phyloP scores from a whole-genome alignment of 2,888 invertebrate species.

The Sphaerophoria rueppellii region DNA sequence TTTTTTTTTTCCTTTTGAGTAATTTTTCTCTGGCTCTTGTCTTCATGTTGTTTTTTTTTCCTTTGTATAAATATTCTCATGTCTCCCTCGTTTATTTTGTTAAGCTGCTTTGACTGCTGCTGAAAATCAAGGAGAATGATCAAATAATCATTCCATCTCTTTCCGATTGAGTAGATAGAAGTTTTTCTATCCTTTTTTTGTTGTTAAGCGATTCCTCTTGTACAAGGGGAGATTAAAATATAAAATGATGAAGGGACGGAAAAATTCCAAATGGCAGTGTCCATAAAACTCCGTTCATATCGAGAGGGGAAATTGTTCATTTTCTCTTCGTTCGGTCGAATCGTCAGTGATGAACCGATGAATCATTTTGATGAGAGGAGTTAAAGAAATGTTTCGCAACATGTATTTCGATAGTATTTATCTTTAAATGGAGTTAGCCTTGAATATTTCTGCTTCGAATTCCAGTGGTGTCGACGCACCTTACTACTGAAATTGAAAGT shows the following conservation, averaged over 20 bases:
- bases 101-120: conserved; percentile 29
- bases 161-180: conserved; percentile 45
- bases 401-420: conserved; percentile 9
- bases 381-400: conserved; percentile 42
- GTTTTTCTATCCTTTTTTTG: conserved; percentile 58
- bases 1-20: conserved; percentile 33
- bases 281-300: conserved; percentile 10
- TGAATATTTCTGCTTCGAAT: not conserved
- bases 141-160: conserved; percentile 59
- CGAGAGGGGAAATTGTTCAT: conserved; percentile 22
- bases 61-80: conserved; percentile 3
- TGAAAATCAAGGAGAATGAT: conserved; percentile 50
- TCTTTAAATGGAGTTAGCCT: not conserved
- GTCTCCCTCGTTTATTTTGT: conserved; percentile 45
- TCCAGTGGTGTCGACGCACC: not conserved
- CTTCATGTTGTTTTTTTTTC: conserved; percentile 23
- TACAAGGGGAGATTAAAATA: conserved; percentile 4
- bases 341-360: conserved; percentile 1
- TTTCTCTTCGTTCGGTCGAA: not conserved
- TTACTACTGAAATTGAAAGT: too few species aligned
- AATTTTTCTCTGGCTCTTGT: conserved; percentile 23
- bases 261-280: conserved; percentile 24
- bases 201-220: not conserved
- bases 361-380: conserved; percentile 8
- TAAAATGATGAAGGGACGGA: conserved; percentile 17